Conservation (phyloP, 2,113 vertebrate species). For the Lamprologus sp. region DNA sequence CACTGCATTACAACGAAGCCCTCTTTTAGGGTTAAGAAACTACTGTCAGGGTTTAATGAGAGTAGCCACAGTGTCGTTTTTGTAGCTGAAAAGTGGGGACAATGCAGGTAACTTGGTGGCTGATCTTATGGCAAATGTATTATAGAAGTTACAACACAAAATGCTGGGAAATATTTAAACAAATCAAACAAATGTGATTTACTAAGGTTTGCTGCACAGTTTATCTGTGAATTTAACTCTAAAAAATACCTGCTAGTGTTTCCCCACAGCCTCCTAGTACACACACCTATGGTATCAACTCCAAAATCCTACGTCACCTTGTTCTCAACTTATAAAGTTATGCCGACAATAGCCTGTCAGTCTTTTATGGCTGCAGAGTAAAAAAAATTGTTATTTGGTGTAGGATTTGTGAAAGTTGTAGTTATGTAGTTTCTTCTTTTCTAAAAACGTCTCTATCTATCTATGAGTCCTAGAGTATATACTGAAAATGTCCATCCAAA, state of each 20-base stretch:
- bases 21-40: not conserved
- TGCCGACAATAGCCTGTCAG: not conserved
- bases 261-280: not conserved
- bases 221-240: not conserved
- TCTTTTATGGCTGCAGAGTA: not conserved
- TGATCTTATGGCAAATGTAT: not conserved
- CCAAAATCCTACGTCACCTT: not conserved
- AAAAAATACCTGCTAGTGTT: not conserved
- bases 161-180: not conserved
- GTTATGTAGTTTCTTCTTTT: not conserved
- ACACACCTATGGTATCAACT: not conserved
- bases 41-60: not conserved
- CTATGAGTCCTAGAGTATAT: not conserved
- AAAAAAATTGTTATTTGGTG: not conserved
- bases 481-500: not conserved
- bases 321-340: not conserved
- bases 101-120: not conserved
- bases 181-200: not conserved
- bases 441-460: not conserved
- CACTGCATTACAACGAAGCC: not conserved
- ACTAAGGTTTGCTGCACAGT: not conserved
- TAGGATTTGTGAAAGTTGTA: not conserved
- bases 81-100: not conserved
- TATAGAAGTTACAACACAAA: not conserved
- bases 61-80: not conserved